These are phyloP conservation scores for Moxostoma hubbsi DNA, from an alignment of 2,797 vertebrate species.

Conservation along the genomic window DNA sequence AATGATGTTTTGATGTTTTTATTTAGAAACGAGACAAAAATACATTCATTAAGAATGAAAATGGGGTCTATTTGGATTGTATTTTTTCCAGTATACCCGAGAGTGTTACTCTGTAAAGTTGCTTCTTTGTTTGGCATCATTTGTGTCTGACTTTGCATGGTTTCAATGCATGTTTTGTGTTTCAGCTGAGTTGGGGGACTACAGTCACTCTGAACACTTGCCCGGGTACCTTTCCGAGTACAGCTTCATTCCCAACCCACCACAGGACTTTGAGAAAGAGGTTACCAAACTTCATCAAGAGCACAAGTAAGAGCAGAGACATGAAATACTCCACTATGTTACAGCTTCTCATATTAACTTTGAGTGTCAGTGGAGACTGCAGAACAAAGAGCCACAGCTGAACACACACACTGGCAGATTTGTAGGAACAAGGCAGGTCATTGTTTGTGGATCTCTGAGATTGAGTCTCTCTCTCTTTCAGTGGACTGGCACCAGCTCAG, in stretches of 20 bases:
- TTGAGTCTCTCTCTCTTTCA: slow-evolving; percentile 64
- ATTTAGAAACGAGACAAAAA: too few relatives aligned
- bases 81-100: background rate
- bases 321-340: slow-evolving; percentile 23
- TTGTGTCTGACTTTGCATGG: slow-evolving; percentile 23
- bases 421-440: slow-evolving; percentile 52
- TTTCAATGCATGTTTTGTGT: slow-evolving; percentile 47
- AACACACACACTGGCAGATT: slow-evolving; percentile 31
- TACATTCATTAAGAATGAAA: too few relatives aligned
- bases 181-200: slow-evolving; percentile 95
- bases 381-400: slow-evolving; percentile 42
- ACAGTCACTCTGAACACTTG: slow-evolving; percentile 88
- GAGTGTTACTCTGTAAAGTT: too few relatives aligned
- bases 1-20: too few relatives aligned
- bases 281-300: slow-evolving; percentile 97
- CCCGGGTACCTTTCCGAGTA: slow-evolving; percentile 92
- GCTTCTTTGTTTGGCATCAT: too few relatives aligned
- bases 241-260: slow-evolving; percentile 91
- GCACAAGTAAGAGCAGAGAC: slow-evolving; percentile 83
- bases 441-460: slow-evolving; percentile 49
- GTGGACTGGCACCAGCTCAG: slow-evolving; percentile 94
- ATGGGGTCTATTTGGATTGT: too few relatives aligned
- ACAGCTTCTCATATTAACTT: slow-evolving; percentile 30
- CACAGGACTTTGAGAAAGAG: slow-evolving; percentile 97
- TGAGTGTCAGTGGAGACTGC: slow-evolving; percentile 21